Evolutionary conservation across 2,113 vertebrate genomes (phyloP).

Genomic region (Ceratotherium simum): DNA sequence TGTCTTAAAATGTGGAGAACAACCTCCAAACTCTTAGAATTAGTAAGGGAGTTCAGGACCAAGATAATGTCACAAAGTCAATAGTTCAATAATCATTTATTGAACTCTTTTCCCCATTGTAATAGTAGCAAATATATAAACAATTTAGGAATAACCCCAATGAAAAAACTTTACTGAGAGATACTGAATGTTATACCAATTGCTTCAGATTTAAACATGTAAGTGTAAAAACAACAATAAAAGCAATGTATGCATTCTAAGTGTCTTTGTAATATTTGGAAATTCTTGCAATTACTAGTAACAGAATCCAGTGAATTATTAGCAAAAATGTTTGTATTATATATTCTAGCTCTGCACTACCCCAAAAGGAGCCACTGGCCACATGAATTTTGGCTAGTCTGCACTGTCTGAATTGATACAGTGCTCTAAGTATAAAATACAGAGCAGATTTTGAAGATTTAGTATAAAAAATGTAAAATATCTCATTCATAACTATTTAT

Average conservation of each 20-base stretch:
- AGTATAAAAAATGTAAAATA: background rate
- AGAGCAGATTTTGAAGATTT: background rate
- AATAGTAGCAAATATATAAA: background rate
- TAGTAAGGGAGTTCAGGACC: background rate
- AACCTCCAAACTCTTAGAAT: background rate
- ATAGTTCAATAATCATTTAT: background rate
- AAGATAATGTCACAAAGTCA: conserved; percentile 15
- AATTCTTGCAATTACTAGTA: background rate
- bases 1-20: background rate
- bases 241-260: background rate
- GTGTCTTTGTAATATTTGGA: background rate
- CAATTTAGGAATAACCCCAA: background rate
- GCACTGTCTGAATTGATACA: background rate
- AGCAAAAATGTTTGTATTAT: background rate
- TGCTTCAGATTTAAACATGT: conserved; percentile 21
- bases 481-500: background rate
- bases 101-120: background rate
- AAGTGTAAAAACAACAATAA: background rate
- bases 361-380: background rate
- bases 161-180: background rate
- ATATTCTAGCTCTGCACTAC: background rate
- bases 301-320: background rate
- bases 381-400: background rate
- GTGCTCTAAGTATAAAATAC: background rate
- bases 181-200: background rate